Percentiles rank a stretch among this genome's conserved stretches.
phyloP scores from a whole-genome alignment of 2,797 vertebrate species.

The Melanitta fusca region DNA sequence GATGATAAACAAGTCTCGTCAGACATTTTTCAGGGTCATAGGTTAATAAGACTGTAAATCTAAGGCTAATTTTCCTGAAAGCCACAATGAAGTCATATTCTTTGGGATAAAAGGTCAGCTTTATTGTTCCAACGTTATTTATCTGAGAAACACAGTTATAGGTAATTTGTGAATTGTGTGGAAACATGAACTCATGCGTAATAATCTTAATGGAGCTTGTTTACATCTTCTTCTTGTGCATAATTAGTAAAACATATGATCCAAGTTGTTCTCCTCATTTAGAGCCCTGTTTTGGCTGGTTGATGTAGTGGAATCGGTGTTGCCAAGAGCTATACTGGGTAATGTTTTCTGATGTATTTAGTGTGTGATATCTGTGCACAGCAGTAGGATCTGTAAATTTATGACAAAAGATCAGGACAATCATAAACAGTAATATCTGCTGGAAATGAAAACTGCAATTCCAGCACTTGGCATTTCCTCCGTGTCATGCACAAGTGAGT shows the following conservation, averaged over 20 bases:
- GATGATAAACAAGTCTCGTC: conserved; percentile 17
- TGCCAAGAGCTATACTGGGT: conserved; percentile 31
- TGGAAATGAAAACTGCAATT: neutral
- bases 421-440: conserved; percentile 24
- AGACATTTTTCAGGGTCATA: neutral
- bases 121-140: conserved; percentile 8
- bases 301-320: neutral
- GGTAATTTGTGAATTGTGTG: conserved; percentile 37
- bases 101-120: conserved; percentile 39
- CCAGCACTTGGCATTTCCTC: neutral
- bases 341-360: conserved; percentile 39
- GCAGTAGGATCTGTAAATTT: conserved; percentile 33
- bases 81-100: neutral
- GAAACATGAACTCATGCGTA: conserved; percentile 36
- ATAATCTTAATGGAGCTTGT: conserved; percentile 55
- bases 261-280: conserved; percentile 20
- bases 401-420: conserved; percentile 5
- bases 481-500: neutral
- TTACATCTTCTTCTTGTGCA: conserved; percentile 9
- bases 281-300: conserved; percentile 53
- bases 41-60: conserved; percentile 39
- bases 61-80: conserved; percentile 32
- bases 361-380: neutral
- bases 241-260: conserved; percentile 56
- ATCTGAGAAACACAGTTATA: neutral